A percentile compares a stretch with the other conserved stretches of the same genome.
phyloP scores from a whole-genome alignment of 1,140 invertebrate genomes.

The Trypoxylus dichotomus region DNA sequence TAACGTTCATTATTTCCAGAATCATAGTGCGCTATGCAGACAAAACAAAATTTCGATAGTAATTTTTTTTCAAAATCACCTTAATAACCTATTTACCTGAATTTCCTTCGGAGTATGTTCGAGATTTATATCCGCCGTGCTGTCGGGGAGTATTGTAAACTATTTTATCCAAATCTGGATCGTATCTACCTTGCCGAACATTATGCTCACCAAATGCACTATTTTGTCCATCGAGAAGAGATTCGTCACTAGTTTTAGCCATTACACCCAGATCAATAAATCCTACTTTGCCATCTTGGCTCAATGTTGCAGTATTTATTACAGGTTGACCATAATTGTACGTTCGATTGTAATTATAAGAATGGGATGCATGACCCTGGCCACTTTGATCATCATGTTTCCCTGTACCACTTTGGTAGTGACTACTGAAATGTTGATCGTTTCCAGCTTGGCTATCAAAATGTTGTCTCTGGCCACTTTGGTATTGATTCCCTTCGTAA shows the following conservation, averaged over 20 bases:
- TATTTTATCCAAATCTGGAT: constrained; percentile 23
- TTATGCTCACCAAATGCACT: too few relatives aligned
- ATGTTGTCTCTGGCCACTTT: not conserved
- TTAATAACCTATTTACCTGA: not conserved
- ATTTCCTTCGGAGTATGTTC: not conserved
- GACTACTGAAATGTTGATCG: not conserved
- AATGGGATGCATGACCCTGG: not conserved
- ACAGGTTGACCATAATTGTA: not conserved
- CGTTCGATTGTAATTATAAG: not conserved
- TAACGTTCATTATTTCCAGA: not conserved
- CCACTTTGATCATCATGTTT: not conserved
- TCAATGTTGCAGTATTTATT: not conserved
- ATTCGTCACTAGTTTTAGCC: not conserved
- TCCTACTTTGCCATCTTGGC: not conserved
- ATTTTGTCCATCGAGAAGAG: not conserved
- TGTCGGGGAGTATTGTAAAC: not conserved
- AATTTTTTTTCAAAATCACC: too few relatives aligned
- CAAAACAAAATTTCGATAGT: not conserved
- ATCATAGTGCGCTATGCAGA: not conserved
- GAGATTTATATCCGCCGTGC: not conserved
- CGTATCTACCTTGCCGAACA: not conserved
- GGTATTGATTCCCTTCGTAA: constrained; percentile 8
- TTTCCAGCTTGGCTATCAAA: not conserved
- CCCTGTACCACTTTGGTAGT: not conserved
- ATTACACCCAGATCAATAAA: constrained; percentile 1